Evolutionary conservation across 1,140 invertebrate species (phyloP), one percentile per base, ranked within the genome.

Genomic region (Mactra quadrangularis): DNA sequence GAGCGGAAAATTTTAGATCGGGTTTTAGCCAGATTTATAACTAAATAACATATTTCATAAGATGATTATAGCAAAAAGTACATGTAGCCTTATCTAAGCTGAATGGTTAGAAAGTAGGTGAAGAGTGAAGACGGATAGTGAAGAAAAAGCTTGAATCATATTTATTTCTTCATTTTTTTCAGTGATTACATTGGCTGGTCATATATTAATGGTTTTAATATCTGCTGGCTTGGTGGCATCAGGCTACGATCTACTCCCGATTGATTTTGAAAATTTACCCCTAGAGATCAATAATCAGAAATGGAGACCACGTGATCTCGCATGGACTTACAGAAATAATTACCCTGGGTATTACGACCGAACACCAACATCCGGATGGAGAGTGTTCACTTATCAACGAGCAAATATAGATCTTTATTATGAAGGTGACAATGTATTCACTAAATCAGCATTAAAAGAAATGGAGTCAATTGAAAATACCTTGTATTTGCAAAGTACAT

Each of bases 191-290:
- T 15, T 87, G n/a, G 19, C 19, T 13, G 66, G 47, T 1, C 86
- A 87, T 41, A 27, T 87, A n/a, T 31, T 79, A 15, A 59, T 85
- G 35, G 52, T 86, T 91, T 91, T 79, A 0, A 57, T 83, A 53
- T 86, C 86, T 17, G 70, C 47, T 4, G 52, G 60, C 15, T 64
- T 88, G 19, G 41, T 85, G 7, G 55, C 25, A 19, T n/a, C 33
- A 0, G 88, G 86, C 4, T 89, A 88, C 57, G 82, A 89, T 53
- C 78, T 89, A 22, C 74, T 89, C 29, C 88, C 88, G 25, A 31
- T 77, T 1, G 77, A 86, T 27, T 89, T 88, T 60, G 84, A 87
- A 31, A 81, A 64, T 52, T 33, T 89, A 7, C 88, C 88, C 1
- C 53, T 89, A 33, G 75, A 89, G 19, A 71, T 89, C 11, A 64